These are phyloP conservation scores for Teleogryllus oceanicus DNA, from an alignment of 2,888 invertebrate species.

Conservation along the genomic window DNA sequence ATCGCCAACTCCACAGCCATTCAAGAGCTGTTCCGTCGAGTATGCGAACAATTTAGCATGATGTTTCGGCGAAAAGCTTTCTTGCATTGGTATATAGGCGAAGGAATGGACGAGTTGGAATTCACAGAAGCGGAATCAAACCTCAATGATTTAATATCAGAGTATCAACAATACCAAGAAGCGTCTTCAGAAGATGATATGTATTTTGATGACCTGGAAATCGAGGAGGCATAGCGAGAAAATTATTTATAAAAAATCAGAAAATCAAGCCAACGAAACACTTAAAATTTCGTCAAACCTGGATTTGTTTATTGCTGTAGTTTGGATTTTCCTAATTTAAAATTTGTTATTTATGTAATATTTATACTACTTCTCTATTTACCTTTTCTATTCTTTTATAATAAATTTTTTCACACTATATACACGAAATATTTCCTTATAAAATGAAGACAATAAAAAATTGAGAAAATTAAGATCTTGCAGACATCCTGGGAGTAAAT, in stretches of 20 bases:
- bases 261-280: too few species aligned
- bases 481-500: too few species aligned
- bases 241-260: neutral
- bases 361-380: too few species aligned
- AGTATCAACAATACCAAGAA: conserved; percentile 52
- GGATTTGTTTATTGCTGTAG: too few species aligned
- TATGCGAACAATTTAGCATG: neutral
- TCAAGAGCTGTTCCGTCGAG: neutral
- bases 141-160: conserved; percentile 51
- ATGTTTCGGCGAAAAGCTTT: neutral
- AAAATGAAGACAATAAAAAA: too few species aligned
- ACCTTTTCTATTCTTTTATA: too few species aligned
- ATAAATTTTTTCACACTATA: too few species aligned
- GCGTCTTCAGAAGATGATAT: conserved; percentile 40
- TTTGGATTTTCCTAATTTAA: too few species aligned
- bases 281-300: too few species aligned
- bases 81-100: neutral
- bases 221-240: neutral
- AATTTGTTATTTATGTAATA: too few species aligned
- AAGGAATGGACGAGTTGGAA: neutral
- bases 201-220: neutral
- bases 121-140: conserved; percentile 50
- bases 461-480: too few species aligned
- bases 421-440: too few species aligned
- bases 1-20: neutral